Base-by-base conservation (phyloP, 1,140 invertebrate species). In the Nephotettix cincticeps region DNA sequence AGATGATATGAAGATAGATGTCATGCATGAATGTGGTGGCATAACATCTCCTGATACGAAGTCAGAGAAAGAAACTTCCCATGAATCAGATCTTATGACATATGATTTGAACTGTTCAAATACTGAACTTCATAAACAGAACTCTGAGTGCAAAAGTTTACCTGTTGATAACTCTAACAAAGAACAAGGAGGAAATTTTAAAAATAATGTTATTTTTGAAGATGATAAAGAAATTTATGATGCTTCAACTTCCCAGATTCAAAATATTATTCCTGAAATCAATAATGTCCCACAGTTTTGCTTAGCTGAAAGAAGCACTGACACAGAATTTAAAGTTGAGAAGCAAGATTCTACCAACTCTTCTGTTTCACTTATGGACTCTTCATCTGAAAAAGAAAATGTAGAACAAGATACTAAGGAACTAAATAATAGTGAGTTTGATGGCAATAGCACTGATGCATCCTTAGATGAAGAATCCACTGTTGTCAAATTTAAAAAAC, bases 401-500 rank as follows among this genome's bases (percentile, higher is more conserved):
- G 23, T 32, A 21, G 40, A 45, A 30, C 27, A 65, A 17, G 40
- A 58, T 47, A 21, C 27, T 14, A 61, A 61, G 9, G 40, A 64
- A 32, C n/a, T 29, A 27, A 9, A 11, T n/a, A 51, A 61, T 27
- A 61, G 25, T 36, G 32, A 61, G 27, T 9, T 23, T 6, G 25
- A 28, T 21, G 25, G 23, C 25, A 27, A 6, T 4, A 51, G 4
- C 21, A 51, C 14, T 51, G n/a, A 51, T 3, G 3, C 3, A 51
- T 51, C 47, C 6, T 9, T 9, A 40, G 17, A 40, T 40, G 17
- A 9, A 19, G 47, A 51, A 27, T 13, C 27, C 28, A 63, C 28
- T 28, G 71, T 36, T 4, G n/a, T 43, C 9, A 72, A 71, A 25
- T 64, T 72, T 32, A 76, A 76, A 63, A 76, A 76, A 63, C 75